Evolutionary conservation across 1,140 invertebrate species (phyloP), one percentile per base, ranked within the genome.

Genomic region (Drosophila subpulchrella): DNA sequence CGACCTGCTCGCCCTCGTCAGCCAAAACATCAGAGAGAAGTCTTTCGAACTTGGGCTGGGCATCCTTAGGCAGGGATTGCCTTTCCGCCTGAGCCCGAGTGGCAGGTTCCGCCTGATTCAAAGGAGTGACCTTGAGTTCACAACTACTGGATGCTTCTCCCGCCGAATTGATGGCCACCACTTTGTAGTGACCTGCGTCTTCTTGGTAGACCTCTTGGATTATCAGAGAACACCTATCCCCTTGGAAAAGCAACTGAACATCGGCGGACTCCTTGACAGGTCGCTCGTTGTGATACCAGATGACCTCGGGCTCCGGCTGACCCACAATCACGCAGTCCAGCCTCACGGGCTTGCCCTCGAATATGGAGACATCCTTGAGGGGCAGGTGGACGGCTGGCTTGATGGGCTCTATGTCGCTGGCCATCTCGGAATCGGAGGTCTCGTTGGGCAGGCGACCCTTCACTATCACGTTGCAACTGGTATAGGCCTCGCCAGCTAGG

Each of bases 251-350:
- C 10, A 97, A 88, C 78, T 97, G 96, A 95, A 91, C 90, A 63
- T 98, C 97, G 27, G 95, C 94, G 1, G 96, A 97, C 91, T 97
- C 97, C 91, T 97, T 97, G 1, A 98, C 95, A 12, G 97, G 97
- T 44, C 95, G 93, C 60, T 95, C 95, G 81, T 98, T 95, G 79
- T 97, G 97, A 78, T 97, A 96, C 97, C 97, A 98, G 80, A 97
- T 97, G 0, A 98, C 96, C 93, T 97, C 96, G 0, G 97, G 97
- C 92, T 97, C 96, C 1, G 97, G 97, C 84, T 97, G 95, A 1
- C 96, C 97, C 54, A 96, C 94, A 78, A 98, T 97, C 46, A 97
- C 93, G 88, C 96, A 97, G 79, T 97, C 96, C 55, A 98, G 92
- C 46, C 95, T 93, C 5, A 96, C 95, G 24, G 94, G 94, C 7